A percentile compares a stretch with the other conserved stretches of the same genome.
phyloP scores from a whole-genome alignment of 1,140 invertebrate species.

The Drosophila lacteicornis region DNA sequence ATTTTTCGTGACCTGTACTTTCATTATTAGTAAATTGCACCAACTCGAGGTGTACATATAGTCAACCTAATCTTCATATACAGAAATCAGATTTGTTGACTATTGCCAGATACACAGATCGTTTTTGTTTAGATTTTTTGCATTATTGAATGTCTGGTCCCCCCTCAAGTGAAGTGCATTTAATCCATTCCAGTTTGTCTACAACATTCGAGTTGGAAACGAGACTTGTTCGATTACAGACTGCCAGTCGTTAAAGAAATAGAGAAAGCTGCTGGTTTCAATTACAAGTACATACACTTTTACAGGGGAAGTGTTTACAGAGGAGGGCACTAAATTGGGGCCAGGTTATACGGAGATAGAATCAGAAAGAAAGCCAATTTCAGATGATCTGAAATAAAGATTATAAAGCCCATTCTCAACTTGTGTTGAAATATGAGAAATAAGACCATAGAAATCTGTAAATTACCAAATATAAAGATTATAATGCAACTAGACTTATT shows the following conservation, averaged over 20 bases:
- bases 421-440: too few species aligned
- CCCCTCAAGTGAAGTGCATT: neutral
- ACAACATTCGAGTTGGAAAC: neutral
- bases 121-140: too few species aligned
- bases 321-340: neutral
- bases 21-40: too few species aligned
- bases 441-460: neutral
- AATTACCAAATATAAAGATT: neutral
- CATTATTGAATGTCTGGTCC: neutral
- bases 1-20: too few species aligned
- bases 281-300: slow-evolving; percentile 8
- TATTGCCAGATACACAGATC: too few species aligned
- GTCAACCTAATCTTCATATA: too few species aligned
- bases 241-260: slow-evolving; percentile 17
- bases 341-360: neutral
- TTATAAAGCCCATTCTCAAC: too few species aligned
- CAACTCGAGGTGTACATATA: too few species aligned
- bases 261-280: slow-evolving; percentile 25
- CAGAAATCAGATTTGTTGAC: too few species aligned
- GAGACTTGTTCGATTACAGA: slow-evolving; percentile 16
- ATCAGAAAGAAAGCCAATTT: neutral
- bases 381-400: neutral
- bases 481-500: too few species aligned
- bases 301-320: slow-evolving; percentile 3
- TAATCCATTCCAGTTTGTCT: neutral